Evolutionary conservation across 2,113 vertebrate genomes (phyloP).

Genomic region (Camelus bactrianus): DNA sequence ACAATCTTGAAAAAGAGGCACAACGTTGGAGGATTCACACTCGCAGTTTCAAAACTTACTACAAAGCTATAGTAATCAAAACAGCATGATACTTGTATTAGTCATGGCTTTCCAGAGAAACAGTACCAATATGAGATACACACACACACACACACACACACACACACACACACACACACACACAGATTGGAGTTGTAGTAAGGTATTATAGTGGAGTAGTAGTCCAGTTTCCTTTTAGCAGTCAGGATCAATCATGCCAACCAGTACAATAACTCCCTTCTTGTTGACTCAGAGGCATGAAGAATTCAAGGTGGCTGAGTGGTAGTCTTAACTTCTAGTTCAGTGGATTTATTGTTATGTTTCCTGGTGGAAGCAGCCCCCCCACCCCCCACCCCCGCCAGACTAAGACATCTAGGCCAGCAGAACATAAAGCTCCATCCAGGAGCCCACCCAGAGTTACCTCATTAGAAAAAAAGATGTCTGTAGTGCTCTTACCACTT

Average conservation of each 20-base stretch:
- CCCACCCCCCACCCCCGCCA: background rate
- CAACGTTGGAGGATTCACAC: background rate
- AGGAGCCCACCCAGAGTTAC: background rate
- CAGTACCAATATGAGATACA: background rate
- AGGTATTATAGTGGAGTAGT: background rate
- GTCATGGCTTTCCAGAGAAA: background rate
- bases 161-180: background rate
- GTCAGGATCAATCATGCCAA: background rate
- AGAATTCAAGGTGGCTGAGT: background rate
- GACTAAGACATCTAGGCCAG: background rate
- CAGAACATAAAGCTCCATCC: background rate
- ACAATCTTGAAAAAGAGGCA: background rate
- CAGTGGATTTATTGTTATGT: background rate
- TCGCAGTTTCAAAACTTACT: background rate
- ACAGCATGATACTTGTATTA: background rate
- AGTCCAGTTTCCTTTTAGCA: background rate
- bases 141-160: background rate
- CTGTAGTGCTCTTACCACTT: background rate
- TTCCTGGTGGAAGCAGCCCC: background rate
- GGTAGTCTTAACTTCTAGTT: background rate
- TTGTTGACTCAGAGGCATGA: background rate
- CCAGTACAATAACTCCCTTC: background rate
- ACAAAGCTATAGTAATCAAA: background rate
- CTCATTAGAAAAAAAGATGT: background rate
- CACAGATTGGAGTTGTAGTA: background rate